phyloP scores from a whole-genome alignment of 2,797 vertebrate species.

The Thalassophryne amazonica region DNA sequence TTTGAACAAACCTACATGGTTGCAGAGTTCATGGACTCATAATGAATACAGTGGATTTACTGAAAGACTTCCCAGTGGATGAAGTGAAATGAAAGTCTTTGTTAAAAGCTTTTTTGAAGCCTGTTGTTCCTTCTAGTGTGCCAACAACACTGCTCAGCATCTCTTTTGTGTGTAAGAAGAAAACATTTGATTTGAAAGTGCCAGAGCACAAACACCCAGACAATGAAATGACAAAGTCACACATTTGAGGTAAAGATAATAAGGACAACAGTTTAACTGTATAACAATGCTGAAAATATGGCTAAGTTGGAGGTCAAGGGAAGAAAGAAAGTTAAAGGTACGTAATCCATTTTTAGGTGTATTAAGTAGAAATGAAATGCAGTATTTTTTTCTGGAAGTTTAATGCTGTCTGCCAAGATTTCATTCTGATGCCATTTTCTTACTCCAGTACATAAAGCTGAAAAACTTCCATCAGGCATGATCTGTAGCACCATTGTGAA shows the following conservation, averaged over 20 bases:
- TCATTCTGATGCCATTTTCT: too few species aligned
- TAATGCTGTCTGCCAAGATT: too few species aligned
- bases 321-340: not conserved
- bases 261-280: not conserved
- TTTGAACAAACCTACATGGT: slow-evolving; percentile 1
- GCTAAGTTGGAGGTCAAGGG: not conserved
- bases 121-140: not conserved
- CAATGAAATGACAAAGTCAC: not conserved
- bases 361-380: too few species aligned
- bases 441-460: too few species aligned
- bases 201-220: not conserved
- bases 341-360: not conserved
- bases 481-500: too few species aligned
- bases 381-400: too few species aligned
- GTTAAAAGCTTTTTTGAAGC: slow-evolving; percentile 4
- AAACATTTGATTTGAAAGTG: not conserved
- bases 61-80: not conserved
- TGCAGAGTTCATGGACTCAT: not conserved
- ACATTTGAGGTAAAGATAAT: not conserved
- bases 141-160: not conserved
- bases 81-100: not conserved
- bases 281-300: not conserved
- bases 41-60: not conserved
- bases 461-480: too few species aligned
- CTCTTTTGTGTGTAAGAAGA: not conserved